Conservation (phyloP, 2,888 invertebrate genomes). For the Leptopilina drosophilae region DNA sequence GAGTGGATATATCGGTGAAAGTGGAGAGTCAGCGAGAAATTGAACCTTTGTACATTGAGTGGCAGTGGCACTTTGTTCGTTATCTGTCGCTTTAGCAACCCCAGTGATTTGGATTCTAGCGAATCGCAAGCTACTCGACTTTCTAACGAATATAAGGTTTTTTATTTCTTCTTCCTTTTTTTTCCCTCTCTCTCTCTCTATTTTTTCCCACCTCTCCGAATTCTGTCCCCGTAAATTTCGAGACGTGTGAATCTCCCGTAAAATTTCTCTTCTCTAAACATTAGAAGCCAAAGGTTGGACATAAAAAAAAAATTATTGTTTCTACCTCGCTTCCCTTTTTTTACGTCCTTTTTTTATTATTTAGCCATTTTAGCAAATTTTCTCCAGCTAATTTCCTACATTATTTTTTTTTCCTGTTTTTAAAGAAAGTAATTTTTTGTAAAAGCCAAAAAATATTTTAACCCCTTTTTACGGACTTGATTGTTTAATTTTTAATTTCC, state of each 20-base stretch:
- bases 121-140: neutral
- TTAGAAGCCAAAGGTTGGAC: conserved; percentile 41
- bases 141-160: conserved; percentile 4
- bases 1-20: neutral
- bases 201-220: no score
- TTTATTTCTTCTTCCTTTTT: neutral
- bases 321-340: no score
- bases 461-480: no score
- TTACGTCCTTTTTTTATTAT: no score
- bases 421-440: no score
- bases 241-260: conserved; percentile 60
- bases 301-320: no score
- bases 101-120: neutral
- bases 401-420: no score
- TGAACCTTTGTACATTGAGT: conserved; percentile 10
- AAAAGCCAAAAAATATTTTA: no score
- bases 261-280: conserved; percentile 59
- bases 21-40: conserved; percentile 1
- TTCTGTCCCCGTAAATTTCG: conserved; percentile 60
- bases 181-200: neutral
- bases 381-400: neutral
- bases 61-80: conserved; percentile 13
- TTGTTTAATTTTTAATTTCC: no score
- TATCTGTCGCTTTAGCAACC: neutral
- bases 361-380: neutral